Conservation (phyloP, 2,797 vertebrate genomes). For the Lacerta agilis region DNA sequence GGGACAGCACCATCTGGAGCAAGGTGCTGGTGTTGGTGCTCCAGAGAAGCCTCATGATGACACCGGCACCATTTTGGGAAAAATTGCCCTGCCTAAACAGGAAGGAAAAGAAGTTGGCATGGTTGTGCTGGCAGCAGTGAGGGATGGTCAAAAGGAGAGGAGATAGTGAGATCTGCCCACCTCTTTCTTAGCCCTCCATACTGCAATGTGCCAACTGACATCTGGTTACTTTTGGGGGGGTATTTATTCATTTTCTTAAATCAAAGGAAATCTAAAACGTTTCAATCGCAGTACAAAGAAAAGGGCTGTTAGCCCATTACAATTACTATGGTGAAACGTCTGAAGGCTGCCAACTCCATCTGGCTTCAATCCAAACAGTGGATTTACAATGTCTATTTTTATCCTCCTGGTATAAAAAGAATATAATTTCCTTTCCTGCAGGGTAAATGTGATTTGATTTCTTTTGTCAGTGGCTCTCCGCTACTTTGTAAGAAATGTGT, state of each 20-base stretch:
- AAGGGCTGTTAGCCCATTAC: not conserved
- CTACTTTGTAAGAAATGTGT: conserved; percentile 28
- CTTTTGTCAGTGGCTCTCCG: conserved; percentile 24
- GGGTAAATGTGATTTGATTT: conserved; percentile 40
- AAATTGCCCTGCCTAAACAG: not conserved
- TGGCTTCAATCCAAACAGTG: conserved; percentile 31
- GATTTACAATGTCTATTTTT: conserved; percentile 2
- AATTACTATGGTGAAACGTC: not conserved
- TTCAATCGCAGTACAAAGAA: not conserved
- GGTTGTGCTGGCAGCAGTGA: not conserved
- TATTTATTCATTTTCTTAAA: not conserved
- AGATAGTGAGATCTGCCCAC: not conserved
- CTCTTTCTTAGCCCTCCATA: too few relatives aligned
- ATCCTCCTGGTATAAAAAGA: conserved; percentile 11
- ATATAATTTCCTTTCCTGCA: conserved; percentile 37
- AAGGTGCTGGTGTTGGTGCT: not conserved
- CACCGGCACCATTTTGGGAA: not conserved
- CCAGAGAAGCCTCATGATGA: not conserved
- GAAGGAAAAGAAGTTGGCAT: not conserved
- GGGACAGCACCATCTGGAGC: not conserved
- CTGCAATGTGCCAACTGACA: not conserved
- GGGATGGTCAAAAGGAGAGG: not conserved
- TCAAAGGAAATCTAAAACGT: not conserved
- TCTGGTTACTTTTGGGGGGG: not conserved
- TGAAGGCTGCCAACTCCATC: not conserved